Evolutionary conservation across 2,888 invertebrate genomes (phyloP).

Genomic region (Thymelicus acteon): DNA sequence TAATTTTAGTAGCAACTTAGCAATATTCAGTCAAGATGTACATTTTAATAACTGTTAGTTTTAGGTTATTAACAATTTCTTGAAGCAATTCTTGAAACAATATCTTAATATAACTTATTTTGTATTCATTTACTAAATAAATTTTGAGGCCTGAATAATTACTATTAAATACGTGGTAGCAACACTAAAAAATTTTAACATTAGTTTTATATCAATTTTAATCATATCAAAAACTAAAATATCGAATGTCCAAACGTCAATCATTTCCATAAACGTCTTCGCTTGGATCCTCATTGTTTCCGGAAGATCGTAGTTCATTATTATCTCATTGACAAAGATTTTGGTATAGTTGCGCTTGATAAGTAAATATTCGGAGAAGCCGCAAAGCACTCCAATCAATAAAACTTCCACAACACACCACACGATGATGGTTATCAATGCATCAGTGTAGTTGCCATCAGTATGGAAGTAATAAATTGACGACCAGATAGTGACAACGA

Average conservation of each 20-base stretch:
- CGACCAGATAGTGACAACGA: slow-evolving; percentile 61
- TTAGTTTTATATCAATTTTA: slow-evolving; percentile 64
- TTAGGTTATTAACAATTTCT: no score
- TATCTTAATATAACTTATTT: no score
- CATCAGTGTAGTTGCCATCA: slow-evolving; percentile 35
- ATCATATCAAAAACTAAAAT: slow-evolving; percentile 64
- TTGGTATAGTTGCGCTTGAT: slow-evolving; percentile 56
- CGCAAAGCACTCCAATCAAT: slow-evolving; percentile 27
- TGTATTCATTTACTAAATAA: slow-evolving; percentile 46
- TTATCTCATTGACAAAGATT: slow-evolving; percentile 61
- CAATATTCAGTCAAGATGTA: no score
- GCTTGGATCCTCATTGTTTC: slow-evolving; percentile 61
- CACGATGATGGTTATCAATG: slow-evolving; percentile 51
- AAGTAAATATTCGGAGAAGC: slow-evolving; percentile 45
- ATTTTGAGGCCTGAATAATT: slow-evolving; percentile 67
- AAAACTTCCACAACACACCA: slow-evolving; percentile 57
- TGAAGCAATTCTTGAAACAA: no score
- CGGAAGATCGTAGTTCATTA: slow-evolving; percentile 67
- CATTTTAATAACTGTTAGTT: no score
- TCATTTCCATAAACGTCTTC: slow-evolving; percentile 66
- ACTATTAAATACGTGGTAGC: slow-evolving; percentile 71
- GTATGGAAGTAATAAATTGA: slow-evolving; percentile 51
- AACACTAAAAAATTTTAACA: slow-evolving; percentile 69
- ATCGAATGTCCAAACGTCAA: slow-evolving; percentile 62
- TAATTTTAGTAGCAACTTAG: no score